A percentile compares a stretch with the other conserved stretches of the same genome.
These are phyloP conservation scores for Cepphus grylle DNA, from an alignment of 2,113 vertebrate genomes.

Conservation along the genomic window DNA sequence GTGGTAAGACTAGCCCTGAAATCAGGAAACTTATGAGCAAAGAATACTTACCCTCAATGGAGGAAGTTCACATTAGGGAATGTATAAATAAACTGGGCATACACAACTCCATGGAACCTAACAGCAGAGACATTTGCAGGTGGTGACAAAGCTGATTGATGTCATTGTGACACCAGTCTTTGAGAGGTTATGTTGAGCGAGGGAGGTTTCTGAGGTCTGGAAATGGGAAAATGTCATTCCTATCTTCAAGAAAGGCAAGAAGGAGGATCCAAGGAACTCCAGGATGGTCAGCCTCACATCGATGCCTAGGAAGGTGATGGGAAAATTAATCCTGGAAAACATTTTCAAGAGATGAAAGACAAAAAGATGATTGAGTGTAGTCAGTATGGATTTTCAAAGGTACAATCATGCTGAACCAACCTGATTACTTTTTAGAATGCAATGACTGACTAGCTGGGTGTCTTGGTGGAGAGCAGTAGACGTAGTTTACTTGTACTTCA, in stretches of 20 bases:
- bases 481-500: background rate
- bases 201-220: background rate
- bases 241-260: background rate
- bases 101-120: background rate
- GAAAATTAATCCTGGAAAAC: background rate
- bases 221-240: background rate
- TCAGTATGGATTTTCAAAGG: background rate
- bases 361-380: background rate
- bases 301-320: background rate
- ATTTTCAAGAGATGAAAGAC: background rate
- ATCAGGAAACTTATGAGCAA: background rate
- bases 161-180: background rate
- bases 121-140: background rate
- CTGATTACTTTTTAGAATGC: background rate
- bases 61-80: background rate
- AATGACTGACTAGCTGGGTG: background rate
- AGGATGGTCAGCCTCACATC: background rate
- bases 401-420: background rate
- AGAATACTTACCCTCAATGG: background rate
- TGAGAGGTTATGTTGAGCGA: background rate
- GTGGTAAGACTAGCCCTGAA: background rate
- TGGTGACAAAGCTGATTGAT: background rate
- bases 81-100: background rate
- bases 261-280: background rate
- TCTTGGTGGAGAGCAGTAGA: background rate